These are phyloP conservation scores for Leucophenga varia DNA, from an alignment of 1,140 invertebrate genomes.

Conservation along the genomic window DNA sequence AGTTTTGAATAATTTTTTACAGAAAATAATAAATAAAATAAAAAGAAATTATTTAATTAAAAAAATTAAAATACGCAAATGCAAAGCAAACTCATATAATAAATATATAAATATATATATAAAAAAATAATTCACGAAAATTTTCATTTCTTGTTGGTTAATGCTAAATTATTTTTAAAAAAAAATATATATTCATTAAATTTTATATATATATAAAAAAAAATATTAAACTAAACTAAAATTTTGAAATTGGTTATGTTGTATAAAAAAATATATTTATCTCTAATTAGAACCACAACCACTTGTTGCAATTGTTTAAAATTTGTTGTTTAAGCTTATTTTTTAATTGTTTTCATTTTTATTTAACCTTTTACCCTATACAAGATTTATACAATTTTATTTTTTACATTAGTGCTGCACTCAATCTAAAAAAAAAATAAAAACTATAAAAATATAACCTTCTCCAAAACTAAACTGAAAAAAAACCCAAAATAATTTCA, in stretches of 20 bases:
- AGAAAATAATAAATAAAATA: no score
- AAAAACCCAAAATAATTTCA: no score
- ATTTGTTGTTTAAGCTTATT: conserved; percentile 1
- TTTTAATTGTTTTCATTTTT: no score
- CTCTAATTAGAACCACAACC: conserved; percentile 48
- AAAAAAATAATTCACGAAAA: conserved; percentile 43
- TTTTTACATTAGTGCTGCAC: no score
- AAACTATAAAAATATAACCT: conserved; percentile 6
- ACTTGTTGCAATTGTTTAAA: conserved; percentile 27
- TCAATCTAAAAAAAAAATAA: conserved; percentile 7
- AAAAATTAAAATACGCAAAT: conserved; percentile 6
- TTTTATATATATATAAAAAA: conserved; percentile 16
- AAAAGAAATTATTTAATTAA: not conserved
- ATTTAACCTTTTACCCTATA: no score
- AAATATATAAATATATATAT: conserved; percentile 20
- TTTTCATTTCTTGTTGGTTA: conserved; percentile 40
- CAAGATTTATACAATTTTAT: no score
- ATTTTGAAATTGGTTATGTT: not conserved
- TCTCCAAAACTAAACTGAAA: conserved; percentile 32
- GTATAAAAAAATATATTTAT: conserved; percentile 12
- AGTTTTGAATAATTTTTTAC: no score
- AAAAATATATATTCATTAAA: no score
- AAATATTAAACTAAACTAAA: not conserved
- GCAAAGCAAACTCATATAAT: conserved; percentile 14
- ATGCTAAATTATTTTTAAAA: no score